Evolutionary conservation across 2,888 invertebrate genomes (phyloP).

Genomic region (Ectropis crepuscularia): DNA sequence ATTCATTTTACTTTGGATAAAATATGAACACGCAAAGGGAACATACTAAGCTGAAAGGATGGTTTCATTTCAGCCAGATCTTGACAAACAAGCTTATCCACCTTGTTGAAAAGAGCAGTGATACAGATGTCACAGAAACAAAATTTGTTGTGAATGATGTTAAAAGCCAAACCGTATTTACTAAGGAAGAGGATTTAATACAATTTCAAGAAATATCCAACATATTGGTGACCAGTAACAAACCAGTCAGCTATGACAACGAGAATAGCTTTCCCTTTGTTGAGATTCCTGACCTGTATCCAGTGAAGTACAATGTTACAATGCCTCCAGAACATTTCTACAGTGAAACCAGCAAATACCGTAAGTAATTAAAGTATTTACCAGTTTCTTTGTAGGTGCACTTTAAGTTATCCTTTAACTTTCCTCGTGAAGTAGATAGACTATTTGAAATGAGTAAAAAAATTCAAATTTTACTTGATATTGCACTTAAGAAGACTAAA

Average conservation of each 20-base stretch:
- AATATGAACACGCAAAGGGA: no score
- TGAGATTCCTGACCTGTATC: slow-evolving; percentile 89
- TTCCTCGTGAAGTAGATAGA: no score
- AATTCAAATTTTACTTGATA: no score
- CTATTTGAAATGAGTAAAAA: no score
- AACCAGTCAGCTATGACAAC: slow-evolving; percentile 84
- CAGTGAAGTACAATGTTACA: slow-evolving; percentile 90
- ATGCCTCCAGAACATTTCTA: slow-evolving; percentile 87
- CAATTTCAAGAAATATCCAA: slow-evolving; percentile 88
- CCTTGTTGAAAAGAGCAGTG: slow-evolving; percentile 87
- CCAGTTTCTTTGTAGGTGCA: no score
- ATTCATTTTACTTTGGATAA: no score
- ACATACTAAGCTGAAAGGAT: no score
- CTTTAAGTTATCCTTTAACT: no score
- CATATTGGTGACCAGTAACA: slow-evolving; percentile 86
- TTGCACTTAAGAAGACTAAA: no score
- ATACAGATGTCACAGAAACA: slow-evolving; percentile 79
- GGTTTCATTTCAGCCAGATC: slow-evolving; percentile 83
- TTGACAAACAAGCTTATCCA: slow-evolving; percentile 87
- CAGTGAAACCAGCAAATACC: slow-evolving; percentile 85
- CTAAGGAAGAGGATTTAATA: slow-evolving; percentile 85
- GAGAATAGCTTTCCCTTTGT: slow-evolving; percentile 79
- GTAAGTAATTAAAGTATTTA: slow-evolving; percentile 83
- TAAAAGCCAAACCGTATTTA: slow-evolving; percentile 83
- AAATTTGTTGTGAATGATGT: slow-evolving; percentile 86